Percentiles rank a stretch among this genome's conserved stretches.
These are phyloP conservation scores for Glaucopsyche alexis DNA, from an alignment of 2,888 invertebrate species.

Conservation along the genomic window DNA sequence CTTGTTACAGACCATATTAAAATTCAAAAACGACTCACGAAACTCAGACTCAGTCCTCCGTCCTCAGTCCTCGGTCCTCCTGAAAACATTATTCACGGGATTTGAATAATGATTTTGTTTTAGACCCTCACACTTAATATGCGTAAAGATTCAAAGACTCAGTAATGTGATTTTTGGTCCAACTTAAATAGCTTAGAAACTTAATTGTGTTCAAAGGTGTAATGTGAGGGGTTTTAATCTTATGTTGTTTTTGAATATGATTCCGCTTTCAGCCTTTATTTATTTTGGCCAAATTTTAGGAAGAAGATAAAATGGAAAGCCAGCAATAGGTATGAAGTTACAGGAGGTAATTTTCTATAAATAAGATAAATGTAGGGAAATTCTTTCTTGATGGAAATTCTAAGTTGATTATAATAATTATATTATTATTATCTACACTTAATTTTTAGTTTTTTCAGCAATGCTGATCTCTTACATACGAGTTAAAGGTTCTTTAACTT, in stretches of 20 bases:
- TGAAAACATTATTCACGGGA: slow-evolving; percentile 78
- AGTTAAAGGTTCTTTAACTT: too few species aligned
- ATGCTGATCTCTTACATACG: too few species aligned
- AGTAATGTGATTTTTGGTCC: slow-evolving; percentile 73
- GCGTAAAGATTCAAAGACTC: slow-evolving; percentile 65
- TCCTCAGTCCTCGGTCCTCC: slow-evolving; percentile 45
- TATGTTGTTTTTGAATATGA: slow-evolving; percentile 17
- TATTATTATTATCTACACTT: too few species aligned
- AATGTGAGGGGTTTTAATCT: slow-evolving; percentile 43
- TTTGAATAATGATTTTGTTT: slow-evolving; percentile 80
- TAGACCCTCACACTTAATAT: slow-evolving; percentile 70
- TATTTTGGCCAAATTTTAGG: neutral
- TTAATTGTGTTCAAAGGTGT: slow-evolving; percentile 57
- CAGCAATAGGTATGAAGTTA: too few species aligned
- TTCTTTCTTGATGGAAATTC: too few species aligned
- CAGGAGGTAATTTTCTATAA: too few species aligned
- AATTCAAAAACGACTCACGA: slow-evolving; percentile 78
- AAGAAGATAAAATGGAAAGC: neutral
- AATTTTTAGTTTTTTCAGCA: too few species aligned
- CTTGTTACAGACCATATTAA: slow-evolving; percentile 79
- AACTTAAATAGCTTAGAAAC: slow-evolving; percentile 74
- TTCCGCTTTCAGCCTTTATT: neutral
- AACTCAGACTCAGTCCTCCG: slow-evolving; percentile 61
- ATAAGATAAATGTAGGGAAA: too few species aligned
- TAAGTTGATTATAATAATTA: too few species aligned